Conservation (phyloP, 2,113 vertebrate species). For the Varanus salvator region DNA sequence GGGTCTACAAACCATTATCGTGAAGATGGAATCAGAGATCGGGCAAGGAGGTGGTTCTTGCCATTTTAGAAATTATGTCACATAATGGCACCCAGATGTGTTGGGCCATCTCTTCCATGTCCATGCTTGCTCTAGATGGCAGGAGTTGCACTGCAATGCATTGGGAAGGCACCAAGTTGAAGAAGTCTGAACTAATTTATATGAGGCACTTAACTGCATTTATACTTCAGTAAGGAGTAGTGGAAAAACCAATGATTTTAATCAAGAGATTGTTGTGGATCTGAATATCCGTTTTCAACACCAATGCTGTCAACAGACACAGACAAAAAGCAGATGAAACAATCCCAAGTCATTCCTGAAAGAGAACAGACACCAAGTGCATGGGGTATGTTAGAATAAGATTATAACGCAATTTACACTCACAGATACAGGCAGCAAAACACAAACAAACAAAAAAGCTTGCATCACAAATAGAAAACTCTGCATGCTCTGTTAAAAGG, state of each 20-base stretch:
- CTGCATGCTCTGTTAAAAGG: constrained; percentile 43
- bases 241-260: neutral
- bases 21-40: neutral
- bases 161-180: neutral
- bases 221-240: neutral
- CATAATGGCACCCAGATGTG: neutral
- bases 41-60: neutral
- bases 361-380: neutral
- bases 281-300: neutral
- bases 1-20: neutral
- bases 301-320: neutral
- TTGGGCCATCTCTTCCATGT: neutral
- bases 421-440: constrained; percentile 24
- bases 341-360: constrained; percentile 6
- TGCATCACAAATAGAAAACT: constrained; percentile 41
- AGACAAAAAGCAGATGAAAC: neutral
- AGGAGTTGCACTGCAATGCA: neutral
- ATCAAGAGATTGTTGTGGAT: constrained; percentile 30
- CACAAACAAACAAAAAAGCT: neutral
- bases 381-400: neutral
- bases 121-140: too few relatives aligned
- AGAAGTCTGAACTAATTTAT: neutral
- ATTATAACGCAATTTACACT: constrained; percentile 25
- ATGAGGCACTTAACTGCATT: neutral
- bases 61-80: neutral